Evolutionary conservation across 1,140 invertebrate species (phyloP).

Genomic region (Yoshiicerus persimilis): DNA sequence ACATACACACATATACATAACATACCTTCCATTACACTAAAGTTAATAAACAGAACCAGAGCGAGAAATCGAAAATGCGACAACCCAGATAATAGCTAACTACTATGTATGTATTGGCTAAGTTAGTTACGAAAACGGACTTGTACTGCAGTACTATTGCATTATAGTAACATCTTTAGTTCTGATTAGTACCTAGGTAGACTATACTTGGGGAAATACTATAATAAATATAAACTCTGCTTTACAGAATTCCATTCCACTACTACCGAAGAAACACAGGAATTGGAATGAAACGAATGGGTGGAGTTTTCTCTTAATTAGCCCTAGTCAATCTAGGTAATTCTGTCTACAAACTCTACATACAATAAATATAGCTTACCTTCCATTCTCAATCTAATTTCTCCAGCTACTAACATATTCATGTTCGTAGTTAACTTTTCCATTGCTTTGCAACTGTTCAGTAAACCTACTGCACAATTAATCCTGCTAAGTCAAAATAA

Average conservation of each 20-base stretch:
- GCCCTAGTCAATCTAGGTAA: not conserved
- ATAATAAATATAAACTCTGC: not conserved
- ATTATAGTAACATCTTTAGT: not conserved
- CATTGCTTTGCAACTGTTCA: too few species aligned
- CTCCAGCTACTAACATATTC: not conserved
- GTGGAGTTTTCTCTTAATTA: conserved; percentile 10
- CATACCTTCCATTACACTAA: not conserved
- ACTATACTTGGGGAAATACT: not conserved
- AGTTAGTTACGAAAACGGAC: not conserved
- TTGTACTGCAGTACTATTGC: not conserved
- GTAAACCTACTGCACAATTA: not conserved
- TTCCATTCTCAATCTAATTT: not conserved
- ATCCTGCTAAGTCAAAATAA: not conserved
- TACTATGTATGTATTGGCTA: not conserved
- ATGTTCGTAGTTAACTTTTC: not conserved
- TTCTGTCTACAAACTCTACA: not conserved
- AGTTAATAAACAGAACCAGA: not conserved
- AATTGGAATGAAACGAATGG: not conserved
- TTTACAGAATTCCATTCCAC: not conserved
- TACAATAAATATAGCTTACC: not conserved
- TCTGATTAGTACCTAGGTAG: not conserved
- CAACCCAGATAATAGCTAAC: not conserved
- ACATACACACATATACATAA: not conserved
- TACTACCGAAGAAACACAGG: not conserved
- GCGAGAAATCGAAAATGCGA: not conserved